phyloP scores from a whole-genome alignment of 2,888 invertebrate genomes.

The Herminia tarsipennalis region DNA sequence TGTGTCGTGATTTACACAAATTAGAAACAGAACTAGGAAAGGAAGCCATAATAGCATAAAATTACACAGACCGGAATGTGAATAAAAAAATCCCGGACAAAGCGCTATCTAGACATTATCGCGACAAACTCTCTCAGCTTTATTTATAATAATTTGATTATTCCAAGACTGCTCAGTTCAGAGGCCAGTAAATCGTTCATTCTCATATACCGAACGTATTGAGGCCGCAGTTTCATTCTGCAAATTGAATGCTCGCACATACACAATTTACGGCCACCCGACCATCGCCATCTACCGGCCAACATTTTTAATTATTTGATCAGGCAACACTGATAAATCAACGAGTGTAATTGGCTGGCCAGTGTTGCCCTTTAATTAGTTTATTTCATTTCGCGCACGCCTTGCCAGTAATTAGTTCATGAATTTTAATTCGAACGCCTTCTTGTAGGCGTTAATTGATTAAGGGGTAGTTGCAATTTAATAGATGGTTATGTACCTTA shows the following conservation, averaged over 20 bases:
- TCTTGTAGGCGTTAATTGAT: constrained; percentile 56
- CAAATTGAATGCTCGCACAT: constrained; percentile 73
- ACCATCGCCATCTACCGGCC: constrained; percentile 61
- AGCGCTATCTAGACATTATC: constrained; percentile 4
- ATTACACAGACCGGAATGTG: not conserved
- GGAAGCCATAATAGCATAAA: not conserved
- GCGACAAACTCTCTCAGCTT: not conserved
- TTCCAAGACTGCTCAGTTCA: constrained; percentile 33
- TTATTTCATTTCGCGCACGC: constrained; percentile 69
- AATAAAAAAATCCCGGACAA: constrained; percentile 5
- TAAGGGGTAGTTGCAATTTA: constrained; percentile 24
- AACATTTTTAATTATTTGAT: constrained; percentile 83
- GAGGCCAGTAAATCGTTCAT: constrained; percentile 42
- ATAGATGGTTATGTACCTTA: no score
- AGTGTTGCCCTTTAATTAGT: constrained; percentile 70
- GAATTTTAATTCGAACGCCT: constrained; percentile 57
- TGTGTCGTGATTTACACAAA: no score
- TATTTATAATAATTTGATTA: constrained; percentile 29
- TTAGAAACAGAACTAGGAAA: not conserved
- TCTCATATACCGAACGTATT: constrained; percentile 52
- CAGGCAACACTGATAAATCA: constrained; percentile 79
- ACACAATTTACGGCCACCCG: constrained; percentile 63
- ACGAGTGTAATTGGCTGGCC: constrained; percentile 67
- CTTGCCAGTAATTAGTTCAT: constrained; percentile 67
- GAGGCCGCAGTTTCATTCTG: constrained; percentile 60